These are phyloP conservation scores for Pelosia muscerda DNA, from an alignment of 2,888 invertebrate species.

Conservation along the genomic window DNA sequence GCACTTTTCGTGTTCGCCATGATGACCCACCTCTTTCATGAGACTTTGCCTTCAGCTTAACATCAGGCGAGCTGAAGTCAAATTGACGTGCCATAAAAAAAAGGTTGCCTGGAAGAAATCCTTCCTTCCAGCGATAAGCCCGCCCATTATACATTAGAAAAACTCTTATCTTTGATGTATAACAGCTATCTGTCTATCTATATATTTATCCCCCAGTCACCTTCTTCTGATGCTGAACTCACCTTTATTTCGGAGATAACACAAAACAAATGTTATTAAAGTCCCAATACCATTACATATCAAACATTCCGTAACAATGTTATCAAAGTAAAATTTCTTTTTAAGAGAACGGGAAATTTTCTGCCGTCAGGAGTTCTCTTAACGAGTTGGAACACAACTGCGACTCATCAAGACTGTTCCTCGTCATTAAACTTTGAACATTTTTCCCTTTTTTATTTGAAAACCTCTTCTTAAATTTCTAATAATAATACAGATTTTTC, in stretches of 20 bases:
- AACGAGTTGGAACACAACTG: constrained; percentile 19
- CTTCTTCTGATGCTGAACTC: background rate
- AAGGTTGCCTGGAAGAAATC: too few species aligned
- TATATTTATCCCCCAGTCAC: too few species aligned
- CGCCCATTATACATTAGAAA: too few species aligned
- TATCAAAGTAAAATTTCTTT: constrained; percentile 1
- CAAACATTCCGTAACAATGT: constrained; percentile 10
- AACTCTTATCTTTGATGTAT: too few species aligned
- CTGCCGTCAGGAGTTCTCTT: constrained; percentile 13
- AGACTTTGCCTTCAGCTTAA: too few species aligned
- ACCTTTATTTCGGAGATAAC: background rate
- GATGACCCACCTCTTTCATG: too few species aligned
- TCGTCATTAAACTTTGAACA: constrained; percentile 22
- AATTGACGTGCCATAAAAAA: too few species aligned
- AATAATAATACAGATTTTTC: constrained; percentile 7
- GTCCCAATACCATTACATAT: constrained; percentile 3
- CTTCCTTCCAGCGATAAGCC: too few species aligned
- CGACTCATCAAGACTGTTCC: constrained; percentile 17
- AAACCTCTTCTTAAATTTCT: background rate
- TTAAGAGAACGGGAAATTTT: constrained; percentile 5
- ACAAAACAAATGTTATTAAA: background rate
- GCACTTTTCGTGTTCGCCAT: too few species aligned
- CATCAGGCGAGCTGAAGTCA: too few species aligned
- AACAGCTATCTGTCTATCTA: too few species aligned
- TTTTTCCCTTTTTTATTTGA: constrained; percentile 14